Base-by-base conservation (phyloP, 2,888 invertebrate species). In the Apoderus coryli region DNA sequence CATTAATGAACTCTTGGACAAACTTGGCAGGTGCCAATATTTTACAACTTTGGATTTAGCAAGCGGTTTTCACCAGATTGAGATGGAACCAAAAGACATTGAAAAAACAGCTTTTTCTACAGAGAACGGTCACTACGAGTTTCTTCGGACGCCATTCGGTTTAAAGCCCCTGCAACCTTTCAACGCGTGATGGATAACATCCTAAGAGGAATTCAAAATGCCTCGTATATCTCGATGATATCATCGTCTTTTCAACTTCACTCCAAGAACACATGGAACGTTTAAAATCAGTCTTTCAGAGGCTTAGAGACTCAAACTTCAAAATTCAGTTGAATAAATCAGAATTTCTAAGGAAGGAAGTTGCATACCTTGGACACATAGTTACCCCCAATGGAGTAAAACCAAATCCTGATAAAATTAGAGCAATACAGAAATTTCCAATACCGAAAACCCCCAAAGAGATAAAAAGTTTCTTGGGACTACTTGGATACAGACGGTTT, bases 381-480 rank as follows among this genome's bases (percentile, higher is more conserved):
- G n/a, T n/a, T n/a, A n/a, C n/a, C n/a, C n/a, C n/a, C n/a, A n/a
- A n/a, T n/a, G n/a, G n/a, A n/a, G n/a, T n/a, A n/a, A n/a, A n/a
- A n/a, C n/a, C n/a, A n/a, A n/a, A n/a, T n/a, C n/a, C n/a, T n/a
- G n/a, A n/a, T n/a, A n/a, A n/a, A n/a, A n/a, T n/a, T 9, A 13
- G 15, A 10, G 40, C 36, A 9, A 31, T 39, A 6, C 33, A 36
- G 32, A 38, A 36, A 3, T 43, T 31, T 29, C 39, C 43, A 1
- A 31, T 39, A 15, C 39, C 44, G 5, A 40, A 37, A 32, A 44
- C 39, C 4, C 13, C 24, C 12, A 40, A 36, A 28, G 29, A 43
- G 30, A 35, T 44, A n/a, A 42, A 41, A 38, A 26, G 28, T 13
- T 42, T 40, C 16, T 28, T 43, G 13, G 40, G 39, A 15, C 33